Evolutionary conservation across 1,140 invertebrate species (phyloP).

Genomic region (Orussus abietinus): DNA sequence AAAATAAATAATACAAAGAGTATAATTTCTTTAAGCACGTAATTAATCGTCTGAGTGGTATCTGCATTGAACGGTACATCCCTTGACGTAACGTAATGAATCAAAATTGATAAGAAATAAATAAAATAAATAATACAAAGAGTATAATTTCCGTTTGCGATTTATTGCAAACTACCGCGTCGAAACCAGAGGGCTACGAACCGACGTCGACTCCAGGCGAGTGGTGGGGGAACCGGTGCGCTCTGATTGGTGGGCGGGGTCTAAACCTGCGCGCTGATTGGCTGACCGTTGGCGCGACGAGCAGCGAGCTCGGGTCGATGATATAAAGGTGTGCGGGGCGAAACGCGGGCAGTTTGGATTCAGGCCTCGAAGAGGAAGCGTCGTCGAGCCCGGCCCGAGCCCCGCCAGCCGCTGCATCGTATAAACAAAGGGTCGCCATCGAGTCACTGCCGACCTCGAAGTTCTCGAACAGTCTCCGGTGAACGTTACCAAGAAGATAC

Average conservation of each 20-base stretch:
- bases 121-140: too few relatives aligned
- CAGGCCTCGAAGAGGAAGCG: not conserved
- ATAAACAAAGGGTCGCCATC: not conserved
- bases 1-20: too few relatives aligned
- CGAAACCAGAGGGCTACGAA: conserved; percentile 6
- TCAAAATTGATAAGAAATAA: too few relatives aligned
- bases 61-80: too few relatives aligned
- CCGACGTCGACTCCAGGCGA: conserved; percentile 3
- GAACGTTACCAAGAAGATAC: not conserved
- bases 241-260: conserved; percentile 14
- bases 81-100: too few relatives aligned
- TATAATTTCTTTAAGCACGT: too few relatives aligned
- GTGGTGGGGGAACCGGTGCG: not conserved
- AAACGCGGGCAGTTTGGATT: conserved; percentile 28
- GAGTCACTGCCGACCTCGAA: not conserved
- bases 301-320: conserved; percentile 32
- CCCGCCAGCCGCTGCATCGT: conserved; percentile 5
- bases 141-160: conserved; percentile 17
- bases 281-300: not conserved
- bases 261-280: too few relatives aligned
- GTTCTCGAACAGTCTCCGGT: not conserved
- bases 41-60: too few relatives aligned
- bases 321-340: conserved; percentile 32
- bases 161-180: conserved; percentile 20
- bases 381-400: conserved; percentile 20